phyloP scores from a whole-genome alignment of 2,888 invertebrate species.

The Druceiella hillmani region DNA sequence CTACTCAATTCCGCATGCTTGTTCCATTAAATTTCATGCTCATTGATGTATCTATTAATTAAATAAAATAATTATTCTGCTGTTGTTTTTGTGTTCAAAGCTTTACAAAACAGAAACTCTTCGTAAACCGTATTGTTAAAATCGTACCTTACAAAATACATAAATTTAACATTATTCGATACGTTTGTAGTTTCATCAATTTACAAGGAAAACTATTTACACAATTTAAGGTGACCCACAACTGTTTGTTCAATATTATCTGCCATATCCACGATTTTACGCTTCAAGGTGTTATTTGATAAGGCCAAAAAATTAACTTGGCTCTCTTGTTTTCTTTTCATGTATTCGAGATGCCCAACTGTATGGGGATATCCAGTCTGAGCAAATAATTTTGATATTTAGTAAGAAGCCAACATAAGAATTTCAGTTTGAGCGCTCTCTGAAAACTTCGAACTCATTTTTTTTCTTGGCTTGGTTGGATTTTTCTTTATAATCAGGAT shows the following conservation, averaged over 20 bases:
- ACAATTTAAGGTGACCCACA: slow-evolving; percentile 1
- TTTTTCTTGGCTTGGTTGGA: slow-evolving; percentile 1
- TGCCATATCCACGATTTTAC: slow-evolving; percentile 1
- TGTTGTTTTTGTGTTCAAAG: not conserved
- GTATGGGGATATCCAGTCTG: slow-evolving; percentile 6
- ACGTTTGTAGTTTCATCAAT: slow-evolving; percentile 4
- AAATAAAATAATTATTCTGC: slow-evolving; percentile 4
- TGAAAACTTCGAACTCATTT: slow-evolving; percentile 2
- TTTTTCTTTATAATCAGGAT: slow-evolving; percentile 5
- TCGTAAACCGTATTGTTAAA: slow-evolving; percentile 5
- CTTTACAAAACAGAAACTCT: slow-evolving; percentile 6
- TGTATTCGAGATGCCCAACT: too few relatives aligned
- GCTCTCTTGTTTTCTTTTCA: slow-evolving; percentile 7
- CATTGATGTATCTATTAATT: slow-evolving; percentile 3
- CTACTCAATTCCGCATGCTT: too few relatives aligned
- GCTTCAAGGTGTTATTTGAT: slow-evolving; percentile 8
- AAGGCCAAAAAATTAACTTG: slow-evolving; percentile 5
- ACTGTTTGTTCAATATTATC: slow-evolving; percentile 5
- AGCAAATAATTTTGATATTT: slow-evolving; percentile 8
- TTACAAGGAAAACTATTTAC: slow-evolving; percentile 5
- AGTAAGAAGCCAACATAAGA: slow-evolving; percentile 6
- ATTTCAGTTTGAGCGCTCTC: not conserved
- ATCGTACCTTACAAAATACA: slow-evolving; percentile 5
- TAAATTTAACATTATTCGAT: slow-evolving; percentile 1
- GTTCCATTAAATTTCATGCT: too few relatives aligned